Base-by-base conservation (phyloP, 30 jellyfish, hydroid and myxozoan species). In the Turritopsis dohrnii region DNA sequence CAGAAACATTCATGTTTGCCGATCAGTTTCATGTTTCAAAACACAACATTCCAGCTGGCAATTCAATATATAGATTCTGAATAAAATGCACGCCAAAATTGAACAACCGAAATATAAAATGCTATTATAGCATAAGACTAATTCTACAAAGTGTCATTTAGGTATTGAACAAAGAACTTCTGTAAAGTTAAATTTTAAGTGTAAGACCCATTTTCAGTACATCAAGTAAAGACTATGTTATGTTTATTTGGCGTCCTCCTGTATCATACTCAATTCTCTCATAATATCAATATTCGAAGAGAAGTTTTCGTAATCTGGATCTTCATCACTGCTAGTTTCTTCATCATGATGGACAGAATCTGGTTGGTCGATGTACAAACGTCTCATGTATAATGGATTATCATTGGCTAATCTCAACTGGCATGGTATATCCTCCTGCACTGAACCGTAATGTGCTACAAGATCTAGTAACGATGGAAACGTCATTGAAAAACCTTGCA, bases 381-480 rank as follows among this genome's bases (percentile, higher is more conserved):
- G 66, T 29, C 73, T 74, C 21, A 52, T 23, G 41, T 76, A 75
- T 29, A 86, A 72, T 8, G 95, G 92, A 65, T 92, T 85, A 79
- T 88, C 90, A 80, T 75, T 52, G 71, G 92, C 83, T 72, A 92
- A 83, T 84, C 94, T 71, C 92, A 92, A 86, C 65, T 72, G 81
- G 31, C 92, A 88, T 0, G 98, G 96, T 17, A 92, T 82, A 8
- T 92, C 98, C 29, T 84, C 92, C 76, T 84, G 86, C 53, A 84
- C 74, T 21, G 96, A 82, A 80, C 96, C 95, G 31, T 92, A 92
- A 71, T 76, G 86, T 0, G 96, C 96, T 8, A 92, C 95, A 31
- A 92, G 81, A 82, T 79, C 76, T 16, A 90, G 71, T 13, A 92
- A 74, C 29, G 95, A 27, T 21, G 81, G 87, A 71, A 87, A 92